Evolutionary conservation across 2,888 invertebrate genomes (phyloP), one percentile per base, ranked within the genome.

Genomic region (Agapetus fuscipes): DNA sequence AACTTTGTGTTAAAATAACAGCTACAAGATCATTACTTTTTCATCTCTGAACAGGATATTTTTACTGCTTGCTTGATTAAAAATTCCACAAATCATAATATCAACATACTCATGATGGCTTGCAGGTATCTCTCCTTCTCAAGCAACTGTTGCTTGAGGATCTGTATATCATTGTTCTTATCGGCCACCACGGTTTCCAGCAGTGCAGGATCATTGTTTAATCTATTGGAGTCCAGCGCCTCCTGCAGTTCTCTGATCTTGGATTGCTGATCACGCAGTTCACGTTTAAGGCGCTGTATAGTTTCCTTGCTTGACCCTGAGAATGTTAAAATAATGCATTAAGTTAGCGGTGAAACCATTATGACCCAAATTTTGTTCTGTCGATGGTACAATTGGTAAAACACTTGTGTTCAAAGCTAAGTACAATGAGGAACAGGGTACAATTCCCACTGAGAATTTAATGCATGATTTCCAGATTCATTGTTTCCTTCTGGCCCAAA

Each of bases 81-180:
- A 28, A 28, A 28, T 28, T n/a, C n/a, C 5, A 17, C 15, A 17
- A 26, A 1, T 4, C 6, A 28, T 27, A 14, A 27, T 10, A 28
- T 11, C n/a, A 37, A 48, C 58, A 53, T 37, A 68, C 68, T 68
- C 43, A 66, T 52, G 26, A 68, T 46, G 43, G 66, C 65, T 37
- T 65, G 61, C 3, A 68, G 51, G 48, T 66, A 67, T n/a, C 60
- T 59, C 13, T 66, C 65, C n/a, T 67, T 70, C 38, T 75, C 72
- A 0, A 54, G 59, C 11, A 78, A 50, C 48, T 75, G 73, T 2
- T 69, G 65, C 26, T 74, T 70, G 17, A 83, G 55, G 35, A 67
- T 65, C 42, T 78, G 75, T 20, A 80, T 80, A 49, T 85, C 78
- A 24, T 75, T 75, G 45, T 81, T 82, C 52, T 84, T 85, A 50